Evolutionary conservation across 1,140 invertebrate species (phyloP).

Genomic region (Nymphalis io): DNA sequence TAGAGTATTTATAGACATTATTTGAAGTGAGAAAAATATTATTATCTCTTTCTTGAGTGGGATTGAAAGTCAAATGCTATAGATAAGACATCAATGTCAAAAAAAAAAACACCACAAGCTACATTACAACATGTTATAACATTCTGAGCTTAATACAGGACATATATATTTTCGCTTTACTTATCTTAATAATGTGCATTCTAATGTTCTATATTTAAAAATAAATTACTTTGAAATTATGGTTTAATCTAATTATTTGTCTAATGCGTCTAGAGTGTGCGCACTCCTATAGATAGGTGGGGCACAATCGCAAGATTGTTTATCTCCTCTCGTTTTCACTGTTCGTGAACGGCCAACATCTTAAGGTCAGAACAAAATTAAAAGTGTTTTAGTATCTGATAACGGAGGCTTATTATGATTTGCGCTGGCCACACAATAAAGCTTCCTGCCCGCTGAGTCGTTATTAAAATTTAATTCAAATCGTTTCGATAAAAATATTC

Average conservation of each 20-base stretch:
- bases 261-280: slow-evolving; percentile 25
- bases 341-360: slow-evolving; percentile 68
- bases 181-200: too few species aligned
- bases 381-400: slow-evolving; percentile 78
- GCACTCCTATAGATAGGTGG: slow-evolving; percentile 49
- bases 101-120: too few species aligned
- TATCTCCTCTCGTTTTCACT: slow-evolving; percentile 76
- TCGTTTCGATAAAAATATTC: slow-evolving; percentile 27
- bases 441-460: slow-evolving; percentile 51
- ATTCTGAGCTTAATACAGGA: too few species aligned
- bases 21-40: too few species aligned
- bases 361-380: slow-evolving; percentile 76
- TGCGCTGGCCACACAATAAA: slow-evolving; percentile 51
- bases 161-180: too few species aligned
- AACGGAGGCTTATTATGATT: slow-evolving; percentile 68
- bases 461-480: slow-evolving; percentile 35
- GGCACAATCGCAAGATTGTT: slow-evolving; percentile 69
- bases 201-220: too few species aligned
- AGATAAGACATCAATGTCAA: too few species aligned
- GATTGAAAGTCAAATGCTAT: too few species aligned
- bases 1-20: too few species aligned
- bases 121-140: too few species aligned
- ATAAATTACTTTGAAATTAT: too few species aligned
- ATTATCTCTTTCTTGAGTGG: too few species aligned
- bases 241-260: not conserved